Base-by-base conservation (phyloP, 1,140 invertebrate genomes). In the Sycophila sp. region DNA sequence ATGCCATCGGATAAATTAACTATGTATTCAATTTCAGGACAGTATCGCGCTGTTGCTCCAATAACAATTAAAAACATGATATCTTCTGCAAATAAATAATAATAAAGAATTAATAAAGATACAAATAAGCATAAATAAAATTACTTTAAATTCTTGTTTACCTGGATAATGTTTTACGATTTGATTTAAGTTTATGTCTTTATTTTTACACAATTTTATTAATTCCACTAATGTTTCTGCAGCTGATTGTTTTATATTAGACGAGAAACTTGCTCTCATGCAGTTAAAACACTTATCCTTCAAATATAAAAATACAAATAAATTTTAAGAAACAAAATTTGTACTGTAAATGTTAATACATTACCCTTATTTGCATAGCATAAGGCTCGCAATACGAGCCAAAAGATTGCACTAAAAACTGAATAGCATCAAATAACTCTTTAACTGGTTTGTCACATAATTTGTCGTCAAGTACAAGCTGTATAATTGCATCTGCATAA, bases 361-460 rank as follows among this genome's bases (percentile, higher is more conserved):
- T 58, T 65, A 78, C 81, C 72, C 73, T 78, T 26, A 76, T 74
- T 38, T 34, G 1, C 22, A 65, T n/a, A 19, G 79, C 66, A 45
- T 81, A 81, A 2, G 64, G 72, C 15, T 67, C 22, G 47, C 70
- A 81, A 11, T 71, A 53, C 2, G 71, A 58, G 38, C 51, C 17
- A 65, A 77, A 78, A 58, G 77, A 63, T 32, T 71, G 45, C 8
- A 81, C 77, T 22, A 80, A 26, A 71, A 79, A 78, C 40, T 72
- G 10, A 22, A 83, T 36, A 5, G 81, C 55, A 4, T 60, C 22
- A 73, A 81, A 80, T 55, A 22, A 69, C 22, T 77, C 32, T 36
- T 42, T 8, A 28, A 63, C 73, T 68, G 47, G 73, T 42, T 24
- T 11, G 2, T 42, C 28, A 75, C n/a, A 68, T 8, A 42, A n/a